Percentiles rank a stretch among this genome's conserved stretches.
Evolutionary conservation across 2,113 vertebrate genomes (phyloP).

Genomic region (Vulpes vulpes): DNA sequence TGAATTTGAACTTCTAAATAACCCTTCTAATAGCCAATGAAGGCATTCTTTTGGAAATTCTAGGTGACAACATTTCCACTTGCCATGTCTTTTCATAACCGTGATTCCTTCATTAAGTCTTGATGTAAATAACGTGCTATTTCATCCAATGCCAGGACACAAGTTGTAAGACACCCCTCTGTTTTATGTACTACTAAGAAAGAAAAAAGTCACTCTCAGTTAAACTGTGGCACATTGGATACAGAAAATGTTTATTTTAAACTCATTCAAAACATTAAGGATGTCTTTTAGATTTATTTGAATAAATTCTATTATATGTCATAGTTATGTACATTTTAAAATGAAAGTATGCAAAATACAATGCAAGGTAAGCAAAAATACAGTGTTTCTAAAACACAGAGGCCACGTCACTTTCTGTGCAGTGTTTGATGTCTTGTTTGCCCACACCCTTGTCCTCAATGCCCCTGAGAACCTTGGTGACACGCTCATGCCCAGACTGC

Average conservation of each 20-base stretch:
- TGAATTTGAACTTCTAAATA: conserved; percentile 66
- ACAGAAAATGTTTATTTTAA: conserved; percentile 25
- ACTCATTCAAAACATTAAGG: conserved; percentile 8
- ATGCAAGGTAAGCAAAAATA: background rate
- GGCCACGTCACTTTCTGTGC: background rate
- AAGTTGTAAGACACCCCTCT: background rate
- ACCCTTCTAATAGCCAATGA: background rate
- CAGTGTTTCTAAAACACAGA: background rate
- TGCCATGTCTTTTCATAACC: background rate
- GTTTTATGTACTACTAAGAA: background rate
- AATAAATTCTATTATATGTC: background rate
- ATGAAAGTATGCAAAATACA: conserved; percentile 1
- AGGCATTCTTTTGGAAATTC: conserved; percentile 34
- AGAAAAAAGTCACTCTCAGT: background rate
- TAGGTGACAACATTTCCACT: background rate
- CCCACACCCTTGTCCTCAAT: fast-evolving
- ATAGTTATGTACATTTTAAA: background rate
- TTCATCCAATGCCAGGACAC: background rate
- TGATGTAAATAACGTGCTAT: background rate
- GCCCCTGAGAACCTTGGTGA: background rate
- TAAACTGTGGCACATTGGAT: background rate
- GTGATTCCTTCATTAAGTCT: background rate
- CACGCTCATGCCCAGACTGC: background rate
- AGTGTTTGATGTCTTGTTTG: too few relatives aligned
- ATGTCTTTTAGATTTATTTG: background rate